Conservation (phyloP, 2,888 invertebrate species). For the Frankliniella fusca region DNA sequence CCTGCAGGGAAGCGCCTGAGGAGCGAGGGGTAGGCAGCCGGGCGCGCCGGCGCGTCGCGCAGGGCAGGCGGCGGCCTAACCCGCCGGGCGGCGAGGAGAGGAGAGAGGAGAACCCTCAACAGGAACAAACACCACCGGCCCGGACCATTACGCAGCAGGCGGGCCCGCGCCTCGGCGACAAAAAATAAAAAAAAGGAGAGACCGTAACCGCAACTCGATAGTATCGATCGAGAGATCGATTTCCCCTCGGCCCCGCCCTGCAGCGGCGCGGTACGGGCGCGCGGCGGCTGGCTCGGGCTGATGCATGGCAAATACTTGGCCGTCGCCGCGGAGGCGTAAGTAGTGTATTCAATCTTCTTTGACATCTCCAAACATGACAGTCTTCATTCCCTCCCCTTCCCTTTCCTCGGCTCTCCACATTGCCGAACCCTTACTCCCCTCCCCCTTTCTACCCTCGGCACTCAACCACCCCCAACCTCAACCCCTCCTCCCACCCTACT, state of each 20-base stretch:
- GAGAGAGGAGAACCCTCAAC: too few species aligned
- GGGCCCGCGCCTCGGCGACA: too few species aligned
- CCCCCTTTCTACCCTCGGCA: background rate
- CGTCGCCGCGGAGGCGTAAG: background rate
- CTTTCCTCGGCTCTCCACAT: background rate
- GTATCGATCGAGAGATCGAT: background rate
- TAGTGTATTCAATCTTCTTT: conserved; percentile 23
- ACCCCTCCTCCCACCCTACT: background rate
- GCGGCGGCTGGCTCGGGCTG: background rate
- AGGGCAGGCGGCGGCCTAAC: background rate
- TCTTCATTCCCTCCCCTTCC: background rate
- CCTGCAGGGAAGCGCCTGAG: too few species aligned
- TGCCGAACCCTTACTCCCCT: background rate
- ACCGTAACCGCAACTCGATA: too few species aligned
- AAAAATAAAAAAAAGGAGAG: too few species aligned
- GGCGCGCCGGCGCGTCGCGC: background rate
- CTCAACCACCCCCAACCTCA: background rate
- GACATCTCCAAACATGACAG: conserved; percentile 22
- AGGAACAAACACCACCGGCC: too few species aligned
- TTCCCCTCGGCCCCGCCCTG: background rate
- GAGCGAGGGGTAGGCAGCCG: background rate
- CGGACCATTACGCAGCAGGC: background rate
- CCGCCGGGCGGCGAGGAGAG: background rate
- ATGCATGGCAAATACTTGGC: conserved; percentile 14
- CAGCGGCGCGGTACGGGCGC: background rate